Base-by-base conservation (phyloP, 2,113 vertebrate species). In the Alosa alosa region DNA sequence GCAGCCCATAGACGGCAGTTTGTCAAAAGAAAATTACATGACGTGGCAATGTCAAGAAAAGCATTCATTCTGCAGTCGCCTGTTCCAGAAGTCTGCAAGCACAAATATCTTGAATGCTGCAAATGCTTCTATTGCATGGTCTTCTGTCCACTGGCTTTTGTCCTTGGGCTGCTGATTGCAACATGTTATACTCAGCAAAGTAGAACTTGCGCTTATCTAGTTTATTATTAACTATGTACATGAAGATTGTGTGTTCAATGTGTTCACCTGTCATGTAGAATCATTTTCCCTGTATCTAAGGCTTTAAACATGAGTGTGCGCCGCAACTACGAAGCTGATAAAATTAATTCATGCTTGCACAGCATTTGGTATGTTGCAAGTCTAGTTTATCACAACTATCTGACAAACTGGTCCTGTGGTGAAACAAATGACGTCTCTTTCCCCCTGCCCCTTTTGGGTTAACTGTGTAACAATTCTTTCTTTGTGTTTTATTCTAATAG, bases 171-270 rank as follows among this genome's bases (percentile, higher is more conserved):
- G 20, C 18, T 22, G 55, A 60, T 60, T 22, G 20, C 55, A 20
- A 60, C 18, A 60, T 68, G 64, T n/a, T 68, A 31, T 68, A 25
- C 64, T 68, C 64, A 68, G 64, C 57, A 60, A 60, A n/a, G 57
- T 57, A 57, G 1, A 57, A 18, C 10, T 18, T 57, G 52, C n/a
- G 7, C n/a, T 25, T 68, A 68, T 68, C 64, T 68, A 10, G 64
- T 31, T 68, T 31, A 68, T 68, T 31, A 68, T 68, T 68, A 68
- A 68, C 64, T 68, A 11, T 68, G 64, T 68, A 25, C 64, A 68
- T 10, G 64, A 25, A 68, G 64, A 31, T 68, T 11, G 25, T 68
- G n/a, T 68, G 22, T 31, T 2, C 3, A 1, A 68, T 68, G n/a
- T 68, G 9, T 31, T 9, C 64, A 68, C 64, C 64, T 68, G 64